Conservation (phyloP, 2,888 invertebrate species). For the Cylloceria caligata region DNA sequence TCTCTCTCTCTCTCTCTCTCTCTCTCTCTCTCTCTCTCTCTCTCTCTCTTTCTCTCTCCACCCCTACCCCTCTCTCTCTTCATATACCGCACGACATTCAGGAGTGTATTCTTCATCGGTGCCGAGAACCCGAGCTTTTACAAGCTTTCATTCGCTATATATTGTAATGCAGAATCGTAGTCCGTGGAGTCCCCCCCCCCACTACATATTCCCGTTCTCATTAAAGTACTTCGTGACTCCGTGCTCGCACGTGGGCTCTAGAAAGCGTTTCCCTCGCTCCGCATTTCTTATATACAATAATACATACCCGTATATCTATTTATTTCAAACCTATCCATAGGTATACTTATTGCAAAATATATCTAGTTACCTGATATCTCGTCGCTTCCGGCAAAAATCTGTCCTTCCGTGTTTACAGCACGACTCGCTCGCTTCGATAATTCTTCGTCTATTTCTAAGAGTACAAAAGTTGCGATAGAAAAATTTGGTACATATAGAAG, state of each 20-base stretch:
- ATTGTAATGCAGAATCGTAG: conserved; percentile 28
- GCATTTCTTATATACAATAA: neutral
- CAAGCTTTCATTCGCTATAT: conserved; percentile 32
- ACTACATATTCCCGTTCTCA: conserved; percentile 11
- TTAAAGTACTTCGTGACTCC: conserved; percentile 39
- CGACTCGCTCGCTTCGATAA: neutral
- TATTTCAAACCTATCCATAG: neutral
- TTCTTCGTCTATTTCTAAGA: neutral
- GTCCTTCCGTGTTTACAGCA: conserved; percentile 9
- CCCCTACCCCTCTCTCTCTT: conserved; percentile 18
- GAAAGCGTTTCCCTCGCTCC: conserved; percentile 20
- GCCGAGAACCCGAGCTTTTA: conserved; percentile 23
- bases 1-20: conserved; percentile 31
- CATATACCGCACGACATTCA: conserved; percentile 16
- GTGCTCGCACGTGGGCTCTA: conserved; percentile 19
- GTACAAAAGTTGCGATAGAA: conserved; percentile 6
- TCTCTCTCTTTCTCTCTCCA: conserved; percentile 32
- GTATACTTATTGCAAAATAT: conserved; percentile 7
- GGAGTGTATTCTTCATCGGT: conserved; percentile 37
- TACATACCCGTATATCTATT: neutral
- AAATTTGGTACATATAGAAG: neutral
- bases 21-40: conserved; percentile 22
- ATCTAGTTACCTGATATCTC: conserved; percentile 1
- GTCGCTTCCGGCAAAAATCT: conserved; percentile 22
- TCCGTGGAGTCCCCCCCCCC: too few relatives aligned